These are phyloP conservation scores for Aricia artaxerxes DNA, from an alignment of 2,888 invertebrate genomes.

Conservation along the genomic window DNA sequence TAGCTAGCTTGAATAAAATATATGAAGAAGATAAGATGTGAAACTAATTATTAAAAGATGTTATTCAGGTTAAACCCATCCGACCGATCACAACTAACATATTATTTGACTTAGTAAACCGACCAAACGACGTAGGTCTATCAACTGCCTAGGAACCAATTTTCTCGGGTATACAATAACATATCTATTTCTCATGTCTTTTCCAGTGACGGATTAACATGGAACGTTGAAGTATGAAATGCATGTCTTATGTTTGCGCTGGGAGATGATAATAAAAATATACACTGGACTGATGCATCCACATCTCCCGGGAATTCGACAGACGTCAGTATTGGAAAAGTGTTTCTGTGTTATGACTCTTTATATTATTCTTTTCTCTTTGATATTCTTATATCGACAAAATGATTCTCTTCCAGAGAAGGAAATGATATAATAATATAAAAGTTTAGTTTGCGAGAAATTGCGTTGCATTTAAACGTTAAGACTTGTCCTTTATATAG, in stretches of 20 bases:
- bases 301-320: background rate
- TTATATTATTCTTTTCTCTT: background rate
- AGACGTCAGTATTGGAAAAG: constrained; percentile 8
- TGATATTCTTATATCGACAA: background rate
- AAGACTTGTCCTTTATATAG: too few species aligned
- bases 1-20: too few species aligned
- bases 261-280: constrained; percentile 16
- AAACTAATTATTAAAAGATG: too few species aligned
- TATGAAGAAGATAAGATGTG: too few species aligned
- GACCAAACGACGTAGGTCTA: too few species aligned
- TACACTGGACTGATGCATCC: constrained; percentile 3
- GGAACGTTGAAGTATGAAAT: background rate
- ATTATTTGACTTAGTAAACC: too few species aligned
- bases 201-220: background rate
- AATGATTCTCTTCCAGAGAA: background rate
- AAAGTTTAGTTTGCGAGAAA: too few species aligned
- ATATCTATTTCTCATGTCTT: background rate
- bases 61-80: too few species aligned
- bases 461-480: too few species aligned
- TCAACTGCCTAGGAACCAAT: too few species aligned
- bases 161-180: background rate
- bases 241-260: constrained; percentile 6
- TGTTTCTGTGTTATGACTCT: constrained; percentile 10
- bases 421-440: too few species aligned
- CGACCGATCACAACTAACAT: too few species aligned